A percentile compares a stretch with the other conserved stretches of the same genome.
These are phyloP conservation scores for Hyla sarda DNA, from an alignment of 2,113 vertebrate species.

Conservation along the genomic window DNA sequence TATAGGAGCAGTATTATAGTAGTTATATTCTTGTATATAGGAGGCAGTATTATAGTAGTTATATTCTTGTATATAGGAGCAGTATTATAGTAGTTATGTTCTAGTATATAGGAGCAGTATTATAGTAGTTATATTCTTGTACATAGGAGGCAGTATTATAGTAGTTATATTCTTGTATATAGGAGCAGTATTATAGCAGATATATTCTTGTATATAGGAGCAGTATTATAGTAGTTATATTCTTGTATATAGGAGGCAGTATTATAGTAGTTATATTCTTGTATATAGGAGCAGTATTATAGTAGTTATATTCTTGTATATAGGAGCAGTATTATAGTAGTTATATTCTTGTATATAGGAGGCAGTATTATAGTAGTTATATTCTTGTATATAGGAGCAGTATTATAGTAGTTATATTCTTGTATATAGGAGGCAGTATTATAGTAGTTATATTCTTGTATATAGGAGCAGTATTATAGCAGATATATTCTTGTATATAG, in stretches of 20 bases:
- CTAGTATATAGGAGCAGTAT: no score
- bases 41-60: no score
- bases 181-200: neutral
- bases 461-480: neutral
- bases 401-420: slow-evolving; percentile 19
- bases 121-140: neutral
- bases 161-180: neutral
- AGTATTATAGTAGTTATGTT: no score
- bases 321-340: no score
- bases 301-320: no score
- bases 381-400: slow-evolving; percentile 7
- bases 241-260: neutral
- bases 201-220: no score
- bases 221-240: neutral
- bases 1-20: no score
- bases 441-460: slow-evolving; percentile 3
- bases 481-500: slow-evolving; percentile 1
- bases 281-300: slow-evolving; percentile 1
- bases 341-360: no score
- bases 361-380: neutral
- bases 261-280: slow-evolving; percentile 5
- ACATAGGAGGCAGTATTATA: neutral
- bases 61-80: no score
- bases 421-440: neutral
- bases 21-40: no score